A percentile compares a stretch with the other conserved stretches of the same genome.
phyloP scores from a whole-genome alignment of 30 jellyfish, hydroid and myxozoan species.

The Pelagia noctiluca region DNA sequence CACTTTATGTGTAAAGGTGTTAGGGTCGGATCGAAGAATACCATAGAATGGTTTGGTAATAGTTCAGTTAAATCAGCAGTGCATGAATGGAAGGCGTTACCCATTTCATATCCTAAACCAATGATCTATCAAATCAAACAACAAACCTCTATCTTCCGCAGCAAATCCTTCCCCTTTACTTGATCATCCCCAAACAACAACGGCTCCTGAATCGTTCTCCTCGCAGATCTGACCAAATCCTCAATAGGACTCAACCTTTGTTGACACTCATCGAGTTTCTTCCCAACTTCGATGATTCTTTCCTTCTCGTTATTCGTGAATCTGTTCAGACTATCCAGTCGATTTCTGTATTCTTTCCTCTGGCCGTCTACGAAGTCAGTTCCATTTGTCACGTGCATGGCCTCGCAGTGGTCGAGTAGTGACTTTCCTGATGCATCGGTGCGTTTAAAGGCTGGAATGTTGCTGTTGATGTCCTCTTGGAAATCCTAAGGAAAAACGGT shows the following conservation, averaged over 20 bases:
- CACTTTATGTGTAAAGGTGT: no score
- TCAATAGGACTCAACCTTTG: slow-evolving; percentile 72
- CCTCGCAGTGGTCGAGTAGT: slow-evolving; percentile 55
- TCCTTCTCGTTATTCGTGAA: slow-evolving; percentile 78
- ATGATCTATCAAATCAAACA: background rate
- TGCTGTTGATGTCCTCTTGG: slow-evolving; percentile 75
- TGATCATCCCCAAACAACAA: slow-evolving; percentile 74
- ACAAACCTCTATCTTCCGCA: slow-evolving; percentile 70
- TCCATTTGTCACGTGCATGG: slow-evolving; percentile 76
- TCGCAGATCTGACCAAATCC: slow-evolving; percentile 76
- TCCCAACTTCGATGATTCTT: slow-evolving; percentile 56
- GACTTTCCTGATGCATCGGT: slow-evolving; percentile 62
- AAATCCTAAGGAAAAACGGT: slow-evolving; percentile 64
- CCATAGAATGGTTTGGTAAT: no score
- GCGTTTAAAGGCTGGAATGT: slow-evolving; percentile 48
- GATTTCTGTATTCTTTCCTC: slow-evolving; percentile 63
- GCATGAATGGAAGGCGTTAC: no score
- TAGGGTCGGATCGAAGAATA: no score
- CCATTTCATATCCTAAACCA: no score
- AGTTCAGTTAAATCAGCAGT: no score
- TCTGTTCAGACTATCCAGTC: slow-evolving; percentile 68
- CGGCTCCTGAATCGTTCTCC: slow-evolving; percentile 53
- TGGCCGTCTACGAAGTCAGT: slow-evolving; percentile 74
- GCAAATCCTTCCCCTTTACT: slow-evolving; percentile 71
- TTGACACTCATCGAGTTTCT: slow-evolving; percentile 78